Conservation (phyloP, 1,140 invertebrate species). For the Cydia splendana region DNA sequence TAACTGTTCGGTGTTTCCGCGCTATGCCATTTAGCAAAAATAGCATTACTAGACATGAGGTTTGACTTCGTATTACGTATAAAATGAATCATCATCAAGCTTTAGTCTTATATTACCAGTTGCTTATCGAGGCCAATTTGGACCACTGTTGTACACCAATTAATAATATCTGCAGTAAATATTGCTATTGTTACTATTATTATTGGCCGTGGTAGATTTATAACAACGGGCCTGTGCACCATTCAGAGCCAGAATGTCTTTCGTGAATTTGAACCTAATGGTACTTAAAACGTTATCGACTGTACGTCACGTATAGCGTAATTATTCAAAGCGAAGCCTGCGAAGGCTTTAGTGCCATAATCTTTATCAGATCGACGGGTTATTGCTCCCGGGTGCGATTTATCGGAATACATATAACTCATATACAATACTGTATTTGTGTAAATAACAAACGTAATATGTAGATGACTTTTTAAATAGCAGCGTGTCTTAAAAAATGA, state of each 20-base stretch:
- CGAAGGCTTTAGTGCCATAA: constrained; percentile 34
- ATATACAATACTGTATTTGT: too few relatives aligned
- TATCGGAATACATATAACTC: constrained; percentile 8
- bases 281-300: constrained; percentile 13
- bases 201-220: constrained; percentile 20
- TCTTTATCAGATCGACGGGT: constrained; percentile 42
- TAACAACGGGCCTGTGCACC: not conserved
- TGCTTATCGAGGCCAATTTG: not conserved
- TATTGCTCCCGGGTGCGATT: constrained; percentile 39
- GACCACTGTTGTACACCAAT: not conserved
- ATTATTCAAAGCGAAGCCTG: constrained; percentile 34
- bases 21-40: constrained; percentile 6
- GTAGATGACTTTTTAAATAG: not conserved
- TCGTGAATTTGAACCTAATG: not conserved
- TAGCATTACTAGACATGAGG: constrained; percentile 18
- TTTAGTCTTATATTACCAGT: constrained; percentile 8
- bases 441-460: not conserved
- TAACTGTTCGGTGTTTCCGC: constrained; percentile 44
- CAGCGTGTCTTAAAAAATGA: too few relatives aligned
- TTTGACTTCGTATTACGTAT: not conserved
- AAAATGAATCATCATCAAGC: not conserved
- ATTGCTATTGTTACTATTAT: constrained; percentile 23
- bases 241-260: not conserved
- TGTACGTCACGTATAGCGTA: not conserved
- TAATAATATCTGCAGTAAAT: constrained; percentile 23